These are phyloP conservation scores for Eugnorisma glareosa DNA, from an alignment of 2,888 invertebrate species.

Conservation along the genomic window DNA sequence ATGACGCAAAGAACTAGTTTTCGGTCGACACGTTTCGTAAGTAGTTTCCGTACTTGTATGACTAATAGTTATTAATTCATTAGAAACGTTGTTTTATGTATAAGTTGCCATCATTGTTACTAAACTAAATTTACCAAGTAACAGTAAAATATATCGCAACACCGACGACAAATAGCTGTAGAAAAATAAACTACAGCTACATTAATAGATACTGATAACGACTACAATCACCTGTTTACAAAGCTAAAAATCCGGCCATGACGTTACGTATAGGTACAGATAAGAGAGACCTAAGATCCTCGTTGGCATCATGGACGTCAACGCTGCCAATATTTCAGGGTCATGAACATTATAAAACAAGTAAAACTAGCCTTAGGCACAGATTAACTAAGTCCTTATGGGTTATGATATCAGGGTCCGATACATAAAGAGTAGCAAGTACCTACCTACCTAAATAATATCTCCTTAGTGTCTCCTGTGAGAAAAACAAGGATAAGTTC, in stretches of 20 bases:
- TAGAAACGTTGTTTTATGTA: conserved; percentile 32
- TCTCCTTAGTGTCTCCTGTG: neutral
- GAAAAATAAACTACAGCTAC: conserved; percentile 15
- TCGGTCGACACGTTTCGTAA: conserved; percentile 36
- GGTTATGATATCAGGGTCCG: neutral
- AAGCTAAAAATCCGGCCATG: conserved; percentile 6
- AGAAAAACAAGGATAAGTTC: neutral
- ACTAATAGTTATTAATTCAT: conserved; percentile 43
- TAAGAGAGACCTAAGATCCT: conserved; percentile 21
- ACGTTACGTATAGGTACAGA: conserved; percentile 26
- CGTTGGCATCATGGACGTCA: neutral
- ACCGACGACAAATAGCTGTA: neutral
- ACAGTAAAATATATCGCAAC: neutral
- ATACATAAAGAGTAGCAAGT: neutral
- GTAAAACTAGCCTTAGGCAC: neutral
- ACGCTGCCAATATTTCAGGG: neutral
- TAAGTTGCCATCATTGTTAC: conserved; percentile 2
- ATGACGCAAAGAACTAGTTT: conserved; percentile 55
- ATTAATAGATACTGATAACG: conserved; percentile 32
- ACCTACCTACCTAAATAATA: neutral
- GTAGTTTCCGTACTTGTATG: conserved; percentile 40
- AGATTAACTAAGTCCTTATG: too few species aligned
- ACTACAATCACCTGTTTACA: conserved; percentile 27
- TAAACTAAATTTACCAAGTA: conserved; percentile 16
- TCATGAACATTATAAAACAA: neutral